Evolutionary conservation across 2,797 vertebrate species (phyloP), one percentile per base, ranked within the genome.

Genomic region (Hypotaenidia okinawae): DNA sequence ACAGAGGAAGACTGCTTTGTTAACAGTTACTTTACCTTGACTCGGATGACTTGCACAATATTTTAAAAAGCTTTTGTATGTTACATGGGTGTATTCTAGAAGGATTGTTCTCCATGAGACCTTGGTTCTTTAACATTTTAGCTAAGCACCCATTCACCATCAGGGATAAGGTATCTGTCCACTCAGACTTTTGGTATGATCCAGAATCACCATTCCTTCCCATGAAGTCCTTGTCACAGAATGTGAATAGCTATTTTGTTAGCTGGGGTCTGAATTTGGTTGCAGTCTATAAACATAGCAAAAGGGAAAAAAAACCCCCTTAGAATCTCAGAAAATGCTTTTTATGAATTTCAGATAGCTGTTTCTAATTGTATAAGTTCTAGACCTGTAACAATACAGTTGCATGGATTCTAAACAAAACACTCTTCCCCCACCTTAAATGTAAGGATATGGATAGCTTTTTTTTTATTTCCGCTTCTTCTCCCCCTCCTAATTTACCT

Each of bases 71-170:
- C 24, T 81, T 83, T 84, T 0, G 0, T 61, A 1, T 70, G 27
- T 75, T 74, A 1, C 19, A 7, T 32, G 14, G 28, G 21, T 66
- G 33, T 35, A 6, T 85, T 84, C 64, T 85, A 23, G 63, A 83
- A 67, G 23, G 28, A 22, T 69, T 52, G 35, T 61, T 85, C 2
- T 2, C 0, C 49, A 17, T 4, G 5, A 37, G 58, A 35, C 1
- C 2, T 70, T 69, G 13, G 6, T 58, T 76, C 37, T 87, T 79
- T 66, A 51, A 18, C 15, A 13, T 59, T 88, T 73, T 59, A 54
- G 88, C 8, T 61, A 32, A 77, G 69, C 16, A 32, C 5, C 3
- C 0, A 0, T 52, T 74, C 1, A 2, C 57, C 45, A 15, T 70
- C 28, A 57, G 64, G 59, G 16, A 8, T 52, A 64, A 84, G 39